These are phyloP conservation scores for Atta cephalotes DNA, from an alignment of 1,140 invertebrate genomes.

Conservation along the genomic window DNA sequence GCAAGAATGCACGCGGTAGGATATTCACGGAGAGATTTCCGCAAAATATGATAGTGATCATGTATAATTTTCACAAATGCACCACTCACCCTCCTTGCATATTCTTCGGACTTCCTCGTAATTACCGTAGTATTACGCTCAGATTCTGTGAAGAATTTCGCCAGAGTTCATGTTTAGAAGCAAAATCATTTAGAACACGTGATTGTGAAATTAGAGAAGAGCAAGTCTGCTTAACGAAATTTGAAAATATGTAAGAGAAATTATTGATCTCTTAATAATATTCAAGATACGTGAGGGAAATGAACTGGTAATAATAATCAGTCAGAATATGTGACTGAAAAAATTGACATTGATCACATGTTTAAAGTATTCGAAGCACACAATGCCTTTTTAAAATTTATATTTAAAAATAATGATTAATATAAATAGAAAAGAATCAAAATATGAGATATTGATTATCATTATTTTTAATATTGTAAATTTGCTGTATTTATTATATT, in stretches of 20 bases:
- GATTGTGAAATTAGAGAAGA: conserved; percentile 2
- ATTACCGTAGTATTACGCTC: conserved; percentile 47
- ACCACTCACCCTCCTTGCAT: background rate
- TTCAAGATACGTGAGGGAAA: conserved; percentile 49
- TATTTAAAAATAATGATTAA: background rate
- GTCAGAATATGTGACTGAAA: conserved; percentile 38
- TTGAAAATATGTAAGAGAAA: conserved; percentile 56
- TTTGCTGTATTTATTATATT: background rate
- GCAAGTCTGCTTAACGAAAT: conserved; percentile 4
- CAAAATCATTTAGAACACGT: conserved; percentile 30
- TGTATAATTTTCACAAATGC: conserved; percentile 15
- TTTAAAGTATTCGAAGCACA: background rate
- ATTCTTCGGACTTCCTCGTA: conserved; percentile 30
- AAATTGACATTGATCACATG: conserved; percentile 5
- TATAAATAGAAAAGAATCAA: no score
- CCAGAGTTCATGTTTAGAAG: background rate
- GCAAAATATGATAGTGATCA: conserved; percentile 32
- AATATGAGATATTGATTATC: background rate
- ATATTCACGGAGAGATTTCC: conserved; percentile 3
- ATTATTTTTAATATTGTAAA: no score
- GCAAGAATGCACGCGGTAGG: background rate
- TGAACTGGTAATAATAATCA: conserved; percentile 19
- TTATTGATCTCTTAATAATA: conserved; percentile 40
- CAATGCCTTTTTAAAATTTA: background rate
- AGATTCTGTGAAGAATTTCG: conserved; percentile 15